Base-by-base conservation (phyloP, 2,888 invertebrate genomes). In the Athalia cordata region DNA sequence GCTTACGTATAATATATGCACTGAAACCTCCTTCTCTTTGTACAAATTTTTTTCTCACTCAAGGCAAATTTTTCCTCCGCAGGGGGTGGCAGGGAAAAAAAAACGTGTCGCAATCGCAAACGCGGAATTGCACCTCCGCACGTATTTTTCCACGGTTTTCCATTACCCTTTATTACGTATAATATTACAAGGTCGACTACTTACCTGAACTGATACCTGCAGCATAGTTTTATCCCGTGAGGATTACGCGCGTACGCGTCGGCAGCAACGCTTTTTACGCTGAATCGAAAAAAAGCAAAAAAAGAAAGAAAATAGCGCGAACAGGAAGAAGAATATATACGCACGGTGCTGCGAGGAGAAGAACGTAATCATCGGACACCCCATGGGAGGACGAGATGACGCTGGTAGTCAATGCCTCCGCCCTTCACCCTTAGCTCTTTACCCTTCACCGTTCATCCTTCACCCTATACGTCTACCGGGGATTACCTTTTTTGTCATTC, bases 401-500 rank as follows among this genome's bases (percentile, higher is more conserved):
- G 83, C 82, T 81, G 79, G 81, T 77, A 86, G 87, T 86, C 86
- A 85, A 87, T 86, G 86, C 83, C 82, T 84, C 82, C 82, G 5
- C 47, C 43, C 43, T 62, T 62, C 13, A 7, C 52, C 29, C 4
- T 7, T 43, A 5, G 8, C 62, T 11, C 62, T 43, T 11, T 43
- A 5, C 7, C 66, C 67, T 49, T 47, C 13, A n/a, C 50, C 13
- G 15, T 52, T 52, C 8, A 29, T 29, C 67, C 9, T 68, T 68
- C 52, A 9, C 52, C 68, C 68, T 29, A n/a, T 9, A 29, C 15
- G n/a, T 52, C 68, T 68, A 11, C 68, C 79, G 61, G 81, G 86
- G 87, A 87, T 87, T 87, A 87, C 83, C 84, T 84, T 84, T 85
- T 85, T 87, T 85, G 85, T 86, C 85, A 87, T 87, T 86, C 87